Evolutionary conservation across 2,113 vertebrate genomes (phyloP), one percentile per base, ranked within the genome.

Genomic region (Equus quagga): DNA sequence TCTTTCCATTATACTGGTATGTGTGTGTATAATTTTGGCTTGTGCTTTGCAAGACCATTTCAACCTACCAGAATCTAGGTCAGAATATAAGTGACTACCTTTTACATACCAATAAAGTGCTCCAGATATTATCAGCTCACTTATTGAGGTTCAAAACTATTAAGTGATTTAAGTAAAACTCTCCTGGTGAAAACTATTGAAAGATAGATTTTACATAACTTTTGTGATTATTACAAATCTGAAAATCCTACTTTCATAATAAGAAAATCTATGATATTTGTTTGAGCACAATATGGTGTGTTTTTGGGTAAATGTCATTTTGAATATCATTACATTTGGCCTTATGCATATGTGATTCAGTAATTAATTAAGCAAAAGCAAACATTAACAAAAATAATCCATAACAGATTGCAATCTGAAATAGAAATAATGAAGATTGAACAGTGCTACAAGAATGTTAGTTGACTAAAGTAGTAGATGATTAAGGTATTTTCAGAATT

Each of bases 331-430:
- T 88, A 64, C 28, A 33, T 56, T 51, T 83, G 13, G 17, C 9
- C n/a, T 91, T 73, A 72, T 54, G 23, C 4, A 24, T 64, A 62
- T 69, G 36, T 14, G 8, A 26, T 36, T 89, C 44, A 85, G 62
- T 23, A 93, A 86, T 69, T 23, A 93, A 86, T 69, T 96, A 81
- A 89, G 36, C 69, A 56, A 58, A 92, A 85, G 5, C 31, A 82
- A 86, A 58, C 15, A 86, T 82, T 82, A 89, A 58, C 60, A 93
- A 96, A 96, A 95, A 91, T 89, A 89, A 94, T 67, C 2, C 11
- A 15, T 81, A 94, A 86, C 24, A 82, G 54, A 67, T 82, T 78
- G 26, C 5, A 70, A 75, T 85, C 23, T 26, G 17, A 96, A 79
- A 87, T 36, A 65, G n/a, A 89, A 86, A 79, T 19, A 26, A 73